Evolutionary conservation across 2,113 vertebrate genomes (phyloP).

Genomic region (Takifugu flavidus): DNA sequence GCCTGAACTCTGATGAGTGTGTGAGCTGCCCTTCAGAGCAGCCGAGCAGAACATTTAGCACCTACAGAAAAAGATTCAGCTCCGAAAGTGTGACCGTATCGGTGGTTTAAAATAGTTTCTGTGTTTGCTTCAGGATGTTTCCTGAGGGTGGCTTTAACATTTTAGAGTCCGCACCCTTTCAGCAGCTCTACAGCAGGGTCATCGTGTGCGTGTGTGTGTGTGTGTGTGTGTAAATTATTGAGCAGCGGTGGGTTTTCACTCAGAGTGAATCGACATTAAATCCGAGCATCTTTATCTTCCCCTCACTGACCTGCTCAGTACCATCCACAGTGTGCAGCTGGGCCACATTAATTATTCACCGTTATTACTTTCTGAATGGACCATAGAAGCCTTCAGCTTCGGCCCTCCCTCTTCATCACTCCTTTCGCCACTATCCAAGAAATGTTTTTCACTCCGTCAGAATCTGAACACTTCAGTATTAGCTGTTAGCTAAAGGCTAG

Average conservation of each 20-base stretch:
- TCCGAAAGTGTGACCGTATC: not conserved
- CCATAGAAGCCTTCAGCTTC: constrained; percentile 16
- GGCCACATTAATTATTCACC: constrained; percentile 54
- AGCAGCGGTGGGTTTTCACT: constrained; percentile 45
- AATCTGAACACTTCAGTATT: constrained; percentile 1
- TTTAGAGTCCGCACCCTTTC: constrained; percentile 22
- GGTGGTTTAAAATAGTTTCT: not conserved
- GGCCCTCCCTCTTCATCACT: constrained; percentile 22
- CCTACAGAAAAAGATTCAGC: not conserved
- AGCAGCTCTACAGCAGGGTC: not conserved
- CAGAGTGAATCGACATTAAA: constrained; percentile 40
- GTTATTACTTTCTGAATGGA: constrained; percentile 36
- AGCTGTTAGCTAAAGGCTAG: no score
- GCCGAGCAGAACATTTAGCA: not conserved
- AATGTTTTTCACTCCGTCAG: constrained; percentile 1
- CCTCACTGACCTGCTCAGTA: constrained; percentile 27
- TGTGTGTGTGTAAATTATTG: constrained; percentile 61
- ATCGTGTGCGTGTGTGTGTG: constrained; percentile 26
- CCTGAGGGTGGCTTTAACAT: not conserved
- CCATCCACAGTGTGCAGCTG: constrained; percentile 51
- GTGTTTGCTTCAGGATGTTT: not conserved
- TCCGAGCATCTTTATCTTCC: constrained; percentile 30
- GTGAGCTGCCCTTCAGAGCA: no score
- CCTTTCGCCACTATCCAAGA: not conserved
- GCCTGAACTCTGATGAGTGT: not conserved